Evolutionary conservation across 1,140 invertebrate genomes (phyloP).

Genomic region (Eufriesea mexicana): DNA sequence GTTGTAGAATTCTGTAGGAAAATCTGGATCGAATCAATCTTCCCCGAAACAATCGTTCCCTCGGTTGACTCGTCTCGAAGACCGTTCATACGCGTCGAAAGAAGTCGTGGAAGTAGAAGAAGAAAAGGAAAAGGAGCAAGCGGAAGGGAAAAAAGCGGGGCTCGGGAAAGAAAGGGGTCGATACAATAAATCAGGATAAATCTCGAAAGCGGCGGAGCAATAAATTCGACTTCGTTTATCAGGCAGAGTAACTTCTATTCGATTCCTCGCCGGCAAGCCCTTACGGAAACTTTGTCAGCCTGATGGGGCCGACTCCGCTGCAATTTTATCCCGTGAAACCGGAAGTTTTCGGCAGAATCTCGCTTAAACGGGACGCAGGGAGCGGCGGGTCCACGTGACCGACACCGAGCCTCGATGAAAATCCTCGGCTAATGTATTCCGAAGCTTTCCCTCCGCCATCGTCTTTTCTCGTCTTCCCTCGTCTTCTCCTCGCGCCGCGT

Average conservation of each 20-base stretch:
- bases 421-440: conserved; percentile 65
- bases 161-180: neutral
- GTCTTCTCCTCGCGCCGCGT: neutral
- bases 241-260: conserved; percentile 45
- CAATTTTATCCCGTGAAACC: conserved; percentile 35
- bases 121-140: no score
- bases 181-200: conserved; percentile 53
- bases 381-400: neutral
- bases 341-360: conserved; percentile 46
- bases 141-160: neutral
- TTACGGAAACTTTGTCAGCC: conserved; percentile 45
- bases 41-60: conserved; percentile 8
- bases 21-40: conserved; percentile 36
- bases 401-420: conserved; percentile 58
- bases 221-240: conserved; percentile 57
- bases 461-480: neutral
- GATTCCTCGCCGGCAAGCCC: conserved; percentile 35
- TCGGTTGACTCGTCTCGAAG: conserved; percentile 20
- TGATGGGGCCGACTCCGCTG: conserved; percentile 24
- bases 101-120: neutral
- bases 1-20: neutral
- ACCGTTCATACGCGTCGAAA: conserved; percentile 9
- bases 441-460: conserved; percentile 7
- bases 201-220: conserved; percentile 40
- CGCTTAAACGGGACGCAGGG: conserved; percentile 34